Conservation (phyloP, 2,888 invertebrate species). For the Gastrophysa polygoni region DNA sequence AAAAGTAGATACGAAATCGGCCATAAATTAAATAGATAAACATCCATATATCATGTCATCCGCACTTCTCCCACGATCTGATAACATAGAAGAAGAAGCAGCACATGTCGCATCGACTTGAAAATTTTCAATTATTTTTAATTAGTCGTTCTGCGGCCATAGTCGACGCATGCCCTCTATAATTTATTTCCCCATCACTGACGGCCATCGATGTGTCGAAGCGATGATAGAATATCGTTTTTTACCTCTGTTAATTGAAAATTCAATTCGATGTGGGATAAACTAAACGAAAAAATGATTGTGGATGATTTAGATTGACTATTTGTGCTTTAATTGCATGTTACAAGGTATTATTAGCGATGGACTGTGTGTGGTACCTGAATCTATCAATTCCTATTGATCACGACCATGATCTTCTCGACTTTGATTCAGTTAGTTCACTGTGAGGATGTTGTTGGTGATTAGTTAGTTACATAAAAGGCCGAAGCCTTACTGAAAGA, state of each 20-base stretch:
- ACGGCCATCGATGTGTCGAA: conserved; percentile 19
- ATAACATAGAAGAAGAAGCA: not conserved
- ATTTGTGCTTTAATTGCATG: conserved; percentile 30
- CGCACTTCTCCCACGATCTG: not conserved
- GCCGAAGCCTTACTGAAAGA: too few relatives aligned
- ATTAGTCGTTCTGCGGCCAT: conserved; percentile 12
- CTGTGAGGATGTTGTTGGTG: too few relatives aligned
- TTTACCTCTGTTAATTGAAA: conserved; percentile 29
- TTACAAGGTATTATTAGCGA: conserved; percentile 32
- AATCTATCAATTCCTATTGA: conserved; percentile 27
- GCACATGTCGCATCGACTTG: conserved; percentile 8
- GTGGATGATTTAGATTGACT: conserved; percentile 31
- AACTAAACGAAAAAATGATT: conserved; percentile 26
- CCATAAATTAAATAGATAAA: not conserved
- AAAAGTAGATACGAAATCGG: not conserved
- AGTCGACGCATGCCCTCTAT: conserved; percentile 15
- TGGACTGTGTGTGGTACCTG: conserved; percentile 33
- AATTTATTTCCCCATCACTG: conserved; percentile 8
- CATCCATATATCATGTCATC: conserved; percentile 3
- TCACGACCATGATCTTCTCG: conserved; percentile 1
- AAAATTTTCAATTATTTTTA: conserved; percentile 24
- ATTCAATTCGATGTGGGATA: conserved; percentile 12
- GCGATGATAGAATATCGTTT: conserved; percentile 20
- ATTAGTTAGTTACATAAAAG: too few relatives aligned
- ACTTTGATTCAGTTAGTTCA: not conserved